These are phyloP conservation scores for Cyclophora punctaria DNA, from an alignment of 2,888 invertebrate species.

Conservation along the genomic window DNA sequence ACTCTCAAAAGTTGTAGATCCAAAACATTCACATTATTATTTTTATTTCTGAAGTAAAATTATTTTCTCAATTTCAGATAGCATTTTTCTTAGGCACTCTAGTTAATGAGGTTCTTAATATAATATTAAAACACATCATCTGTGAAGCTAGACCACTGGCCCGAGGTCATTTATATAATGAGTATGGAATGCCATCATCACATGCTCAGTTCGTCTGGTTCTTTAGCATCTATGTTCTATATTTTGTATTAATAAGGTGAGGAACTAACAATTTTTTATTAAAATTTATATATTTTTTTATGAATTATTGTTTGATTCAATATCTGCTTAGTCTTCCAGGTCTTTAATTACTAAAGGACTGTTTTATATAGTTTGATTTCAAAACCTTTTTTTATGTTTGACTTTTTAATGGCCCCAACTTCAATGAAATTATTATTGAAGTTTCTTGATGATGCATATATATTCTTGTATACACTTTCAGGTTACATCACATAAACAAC, in stretches of 20 bases:
- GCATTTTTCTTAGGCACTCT: constrained; percentile 87
- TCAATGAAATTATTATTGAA: too few species aligned
- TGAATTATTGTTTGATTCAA: too few species aligned
- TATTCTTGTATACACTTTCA: constrained; percentile 43
- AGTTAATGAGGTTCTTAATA: constrained; percentile 85
- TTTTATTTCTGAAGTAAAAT: too few species aligned
- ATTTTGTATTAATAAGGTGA: constrained; percentile 91
- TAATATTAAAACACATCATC: constrained; percentile 86
- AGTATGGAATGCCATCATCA: constrained; percentile 94
- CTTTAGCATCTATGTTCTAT: constrained; percentile 87
- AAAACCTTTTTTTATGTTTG: too few species aligned
- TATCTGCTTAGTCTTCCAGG: too few species aligned
- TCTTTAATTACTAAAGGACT: too few species aligned
- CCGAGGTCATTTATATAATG: constrained; percentile 79
- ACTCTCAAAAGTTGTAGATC: too few species aligned
- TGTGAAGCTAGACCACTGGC: constrained; percentile 86
- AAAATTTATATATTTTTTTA: not conserved
- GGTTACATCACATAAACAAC: constrained; percentile 88
- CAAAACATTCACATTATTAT: too few species aligned
- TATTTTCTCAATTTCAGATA: constrained; percentile 77
- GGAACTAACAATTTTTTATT: constrained; percentile 4
- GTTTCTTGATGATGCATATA: not conserved
- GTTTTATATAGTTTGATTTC: too few species aligned
- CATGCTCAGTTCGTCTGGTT: constrained; percentile 96
- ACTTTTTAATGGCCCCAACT: too few species aligned